Percentiles rank a stretch among this genome's conserved stretches.
These are phyloP conservation scores for Martes martes DNA, from an alignment of 2,113 vertebrate species.

Conservation along the genomic window DNA sequence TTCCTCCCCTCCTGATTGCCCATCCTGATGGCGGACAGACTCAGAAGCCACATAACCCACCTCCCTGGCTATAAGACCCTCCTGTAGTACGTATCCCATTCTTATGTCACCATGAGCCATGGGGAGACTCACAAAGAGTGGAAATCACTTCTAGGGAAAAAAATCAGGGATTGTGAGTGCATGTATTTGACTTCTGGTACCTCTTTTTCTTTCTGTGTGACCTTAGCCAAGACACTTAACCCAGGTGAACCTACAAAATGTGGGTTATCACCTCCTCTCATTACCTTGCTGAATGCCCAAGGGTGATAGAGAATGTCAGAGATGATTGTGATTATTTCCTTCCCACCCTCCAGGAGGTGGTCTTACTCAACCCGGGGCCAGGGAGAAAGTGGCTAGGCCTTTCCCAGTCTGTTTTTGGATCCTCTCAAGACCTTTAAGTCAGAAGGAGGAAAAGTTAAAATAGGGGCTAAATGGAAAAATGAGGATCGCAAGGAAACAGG, in stretches of 20 bases:
- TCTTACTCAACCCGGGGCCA: neutral
- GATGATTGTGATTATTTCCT: neutral
- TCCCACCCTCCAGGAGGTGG: neutral
- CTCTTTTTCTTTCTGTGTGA: neutral
- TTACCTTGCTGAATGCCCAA: neutral
- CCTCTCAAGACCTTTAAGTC: conserved; percentile 34
- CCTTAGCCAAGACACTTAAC: neutral
- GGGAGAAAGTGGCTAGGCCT: neutral
- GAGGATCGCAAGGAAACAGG: conserved; percentile 58
- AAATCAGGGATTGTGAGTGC: rapidly evolving
- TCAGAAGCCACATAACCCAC: neutral
- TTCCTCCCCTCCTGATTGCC: neutral
- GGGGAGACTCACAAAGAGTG: neutral
- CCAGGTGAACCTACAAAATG: neutral
- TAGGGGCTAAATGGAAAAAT: conserved; percentile 56
- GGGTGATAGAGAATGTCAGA: neutral
- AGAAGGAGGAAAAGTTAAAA: conserved; percentile 43
- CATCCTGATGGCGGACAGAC: neutral
- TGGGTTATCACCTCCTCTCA: neutral
- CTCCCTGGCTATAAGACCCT: neutral
- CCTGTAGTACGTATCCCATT: neutral
- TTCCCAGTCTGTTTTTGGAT: conserved; percentile 21
- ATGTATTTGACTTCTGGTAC: neutral
- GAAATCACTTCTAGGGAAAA: neutral
- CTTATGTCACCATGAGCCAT: neutral